Conservation (phyloP, 2,888 invertebrate species). For the Plagodis dolabraria region DNA sequence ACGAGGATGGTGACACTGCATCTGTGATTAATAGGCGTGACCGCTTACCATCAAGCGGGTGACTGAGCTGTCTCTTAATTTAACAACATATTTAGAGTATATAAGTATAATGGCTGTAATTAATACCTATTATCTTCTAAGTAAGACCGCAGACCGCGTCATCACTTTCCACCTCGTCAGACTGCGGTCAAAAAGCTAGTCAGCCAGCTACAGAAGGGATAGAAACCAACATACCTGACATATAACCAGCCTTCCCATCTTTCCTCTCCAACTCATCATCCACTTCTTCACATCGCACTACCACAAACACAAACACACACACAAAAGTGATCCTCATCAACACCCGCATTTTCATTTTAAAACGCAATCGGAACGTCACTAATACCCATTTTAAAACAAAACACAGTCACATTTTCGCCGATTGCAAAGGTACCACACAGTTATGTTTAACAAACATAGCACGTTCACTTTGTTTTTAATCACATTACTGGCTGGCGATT, state of each 20-base stretch:
- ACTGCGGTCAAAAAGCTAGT: conserved; percentile 5
- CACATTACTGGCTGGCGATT: conserved; percentile 37
- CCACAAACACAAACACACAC: conserved; percentile 67
- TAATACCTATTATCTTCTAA: no score
- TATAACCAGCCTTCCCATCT: conserved; percentile 57
- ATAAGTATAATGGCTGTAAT: no score
- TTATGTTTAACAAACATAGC: conserved; percentile 46
- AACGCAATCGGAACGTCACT: conserved; percentile 53
- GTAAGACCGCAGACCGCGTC: no score
- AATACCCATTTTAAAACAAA: conserved; percentile 67
- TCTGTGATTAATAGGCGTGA: no score
- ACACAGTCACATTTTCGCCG: conserved; percentile 80
- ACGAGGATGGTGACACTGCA: no score
- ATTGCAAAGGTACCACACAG: conserved; percentile 47
- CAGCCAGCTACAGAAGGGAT: not conserved
- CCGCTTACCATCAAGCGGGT: no score
- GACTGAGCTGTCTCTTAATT: no score
- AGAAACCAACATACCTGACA: conserved; percentile 60
- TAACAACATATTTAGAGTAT: no score
- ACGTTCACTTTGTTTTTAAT: conserved; percentile 40
- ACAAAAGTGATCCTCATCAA: conserved; percentile 70
- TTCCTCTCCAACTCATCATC: conserved; percentile 63
- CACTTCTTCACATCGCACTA: conserved; percentile 64
- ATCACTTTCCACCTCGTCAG: no score
- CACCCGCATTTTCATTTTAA: conserved; percentile 74